phyloP scores from a whole-genome alignment of 2,113 vertebrate species.

The Lasiurus cinereus region DNA sequence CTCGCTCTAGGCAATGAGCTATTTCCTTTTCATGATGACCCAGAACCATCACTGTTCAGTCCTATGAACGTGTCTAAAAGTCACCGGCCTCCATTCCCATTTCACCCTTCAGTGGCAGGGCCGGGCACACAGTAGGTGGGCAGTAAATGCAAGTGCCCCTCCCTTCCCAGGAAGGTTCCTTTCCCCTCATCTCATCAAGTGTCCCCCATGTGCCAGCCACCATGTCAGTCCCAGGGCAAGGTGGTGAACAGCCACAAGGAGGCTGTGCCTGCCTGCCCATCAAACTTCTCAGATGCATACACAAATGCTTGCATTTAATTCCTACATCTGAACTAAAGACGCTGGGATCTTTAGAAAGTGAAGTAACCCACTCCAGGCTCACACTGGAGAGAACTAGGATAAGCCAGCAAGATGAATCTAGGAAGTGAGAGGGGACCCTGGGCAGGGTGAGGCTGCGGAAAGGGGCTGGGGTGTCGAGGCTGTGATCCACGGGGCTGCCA shows the following conservation, averaged over 20 bases:
- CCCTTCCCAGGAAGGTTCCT: background rate
- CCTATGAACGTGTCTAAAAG: background rate
- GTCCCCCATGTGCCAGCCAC: background rate
- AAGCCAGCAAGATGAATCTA: no score
- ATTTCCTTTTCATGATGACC: background rate
- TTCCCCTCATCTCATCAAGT: background rate
- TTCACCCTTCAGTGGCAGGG: background rate
- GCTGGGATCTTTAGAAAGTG: background rate
- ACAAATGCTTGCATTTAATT: background rate
- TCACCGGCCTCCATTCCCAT: background rate
- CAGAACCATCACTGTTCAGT: background rate
- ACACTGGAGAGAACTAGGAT: background rate
- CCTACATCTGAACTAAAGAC: background rate
- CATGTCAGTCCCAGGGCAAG: background rate
- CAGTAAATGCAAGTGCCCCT: fast-evolving
- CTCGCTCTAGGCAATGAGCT: background rate
- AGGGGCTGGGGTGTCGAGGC: no score
- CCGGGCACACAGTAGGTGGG: background rate
- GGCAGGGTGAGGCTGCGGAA: background rate
- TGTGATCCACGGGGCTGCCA: background rate
- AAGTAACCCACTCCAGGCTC: background rate
- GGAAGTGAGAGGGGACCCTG: background rate
- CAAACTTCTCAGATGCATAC: background rate
- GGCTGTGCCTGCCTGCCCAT: background rate
- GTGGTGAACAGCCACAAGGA: background rate